phyloP scores from a whole-genome alignment of 2,797 vertebrate genomes.

The Enoplosus armatus region DNA sequence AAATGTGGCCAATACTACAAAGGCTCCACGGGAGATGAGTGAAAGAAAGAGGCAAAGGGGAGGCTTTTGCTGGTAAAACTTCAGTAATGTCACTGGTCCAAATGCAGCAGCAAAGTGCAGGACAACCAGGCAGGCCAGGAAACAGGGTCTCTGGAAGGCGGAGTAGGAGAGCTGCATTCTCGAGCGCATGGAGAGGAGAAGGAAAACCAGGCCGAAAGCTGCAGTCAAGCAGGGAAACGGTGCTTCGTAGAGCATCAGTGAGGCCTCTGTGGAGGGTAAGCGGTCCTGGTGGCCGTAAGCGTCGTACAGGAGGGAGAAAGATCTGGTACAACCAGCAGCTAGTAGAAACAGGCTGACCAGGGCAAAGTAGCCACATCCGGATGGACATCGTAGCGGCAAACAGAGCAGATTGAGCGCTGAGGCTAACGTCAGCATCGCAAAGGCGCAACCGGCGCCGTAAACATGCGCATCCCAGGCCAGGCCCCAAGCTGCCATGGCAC shows the following conservation, averaged over 20 bases:
- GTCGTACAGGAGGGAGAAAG: constrained; percentile 91
- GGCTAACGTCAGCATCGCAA: constrained; percentile 86
- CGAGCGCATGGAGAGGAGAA: constrained; percentile 90
- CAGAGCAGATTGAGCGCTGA: constrained; percentile 88
- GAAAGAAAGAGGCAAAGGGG: constrained; percentile 86
- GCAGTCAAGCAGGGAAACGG: constrained; percentile 92
- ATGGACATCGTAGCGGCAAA: constrained; percentile 89
- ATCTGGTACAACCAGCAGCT: constrained; percentile 84
- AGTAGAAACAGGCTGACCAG: constrained; percentile 89
- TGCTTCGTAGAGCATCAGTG: constrained; percentile 89
- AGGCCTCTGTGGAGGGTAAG: constrained; percentile 83
- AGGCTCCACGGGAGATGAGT: constrained; percentile 89
- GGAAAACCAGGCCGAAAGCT: constrained; percentile 89
- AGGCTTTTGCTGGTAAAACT: constrained; percentile 83
- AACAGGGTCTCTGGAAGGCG: constrained; percentile 87
- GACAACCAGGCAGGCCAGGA: constrained; percentile 86
- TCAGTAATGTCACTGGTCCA: constrained; percentile 85
- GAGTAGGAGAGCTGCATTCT: constrained; percentile 87
- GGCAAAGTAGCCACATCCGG: constrained; percentile 87
- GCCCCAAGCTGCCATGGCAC: constrained; percentile 92
- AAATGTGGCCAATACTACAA: constrained; percentile 88
- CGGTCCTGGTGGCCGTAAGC: constrained; percentile 90
- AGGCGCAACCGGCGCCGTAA: constrained; percentile 89
- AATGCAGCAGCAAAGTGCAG: constrained; percentile 87
- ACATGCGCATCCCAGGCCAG: constrained; percentile 92